Evolutionary conservation across 2,888 invertebrate genomes (phyloP).

Genomic region (Pherbina coryleti): DNA sequence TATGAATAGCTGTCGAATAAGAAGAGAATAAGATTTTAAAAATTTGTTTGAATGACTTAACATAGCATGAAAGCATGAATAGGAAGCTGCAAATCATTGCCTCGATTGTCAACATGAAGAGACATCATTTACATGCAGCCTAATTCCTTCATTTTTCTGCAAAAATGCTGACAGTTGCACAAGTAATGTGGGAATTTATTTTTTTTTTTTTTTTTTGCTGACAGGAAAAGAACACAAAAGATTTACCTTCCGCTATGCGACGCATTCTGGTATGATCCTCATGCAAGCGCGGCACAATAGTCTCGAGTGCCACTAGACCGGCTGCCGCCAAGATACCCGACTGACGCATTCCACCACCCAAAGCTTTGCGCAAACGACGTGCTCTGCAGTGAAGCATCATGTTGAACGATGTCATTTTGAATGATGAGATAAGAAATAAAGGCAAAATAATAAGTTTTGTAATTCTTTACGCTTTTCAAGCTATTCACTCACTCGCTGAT

Average conservation of each 20-base stretch:
- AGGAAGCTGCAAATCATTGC: not conserved
- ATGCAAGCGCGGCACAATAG: slow-evolving; percentile 78
- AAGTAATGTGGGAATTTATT: not conserved
- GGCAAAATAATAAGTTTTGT: not conserved
- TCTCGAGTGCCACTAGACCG: slow-evolving; percentile 86
- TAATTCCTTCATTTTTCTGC: not conserved
- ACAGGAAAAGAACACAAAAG: not conserved
- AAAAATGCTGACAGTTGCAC: slow-evolving; percentile 10
- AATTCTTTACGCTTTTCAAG: slow-evolving; percentile 27
- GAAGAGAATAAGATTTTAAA: not conserved
- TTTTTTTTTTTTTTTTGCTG: not conserved
- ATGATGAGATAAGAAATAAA: slow-evolving; percentile 7
- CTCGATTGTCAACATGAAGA: not conserved
- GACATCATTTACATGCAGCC: not conserved
- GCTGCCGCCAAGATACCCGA: slow-evolving; percentile 92
- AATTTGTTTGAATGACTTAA: slow-evolving; percentile 29
- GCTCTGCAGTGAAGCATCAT: slow-evolving; percentile 73
- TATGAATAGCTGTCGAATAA: slow-evolving; percentile 69
- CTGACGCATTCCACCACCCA: slow-evolving; percentile 97
- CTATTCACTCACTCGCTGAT: slow-evolving; percentile 75
- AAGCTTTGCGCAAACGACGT: slow-evolving; percentile 82
- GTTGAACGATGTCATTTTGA: too few relatives aligned
- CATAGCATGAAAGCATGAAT: slow-evolving; percentile 39
- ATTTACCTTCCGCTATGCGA: slow-evolving; percentile 77
- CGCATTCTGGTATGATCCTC: slow-evolving; percentile 82